These are phyloP conservation scores for Andrena praecox DNA, from an alignment of 2,888 invertebrate species.

Conservation along the genomic window DNA sequence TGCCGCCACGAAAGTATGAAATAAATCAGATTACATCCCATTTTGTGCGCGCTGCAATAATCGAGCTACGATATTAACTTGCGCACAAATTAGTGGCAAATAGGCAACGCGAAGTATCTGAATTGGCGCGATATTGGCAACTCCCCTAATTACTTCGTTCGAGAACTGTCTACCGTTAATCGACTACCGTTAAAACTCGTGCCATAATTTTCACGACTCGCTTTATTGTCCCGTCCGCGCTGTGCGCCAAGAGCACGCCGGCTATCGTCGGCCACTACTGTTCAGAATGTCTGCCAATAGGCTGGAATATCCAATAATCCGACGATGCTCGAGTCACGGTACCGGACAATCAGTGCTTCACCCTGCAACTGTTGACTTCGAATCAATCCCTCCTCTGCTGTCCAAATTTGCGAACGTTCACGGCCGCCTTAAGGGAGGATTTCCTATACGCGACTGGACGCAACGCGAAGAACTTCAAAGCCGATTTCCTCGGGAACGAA, in stretches of 20 bases:
- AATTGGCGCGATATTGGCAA: too few species aligned
- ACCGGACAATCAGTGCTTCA: constrained; percentile 3
- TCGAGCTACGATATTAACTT: too few species aligned
- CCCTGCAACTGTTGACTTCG: constrained; percentile 7
- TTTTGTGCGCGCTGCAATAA: too few species aligned
- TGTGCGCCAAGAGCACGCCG: constrained; percentile 14
- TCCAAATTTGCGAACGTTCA: background rate
- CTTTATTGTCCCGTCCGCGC: background rate
- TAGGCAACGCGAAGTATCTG: too few species aligned
- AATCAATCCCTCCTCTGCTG: background rate
- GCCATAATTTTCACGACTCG: constrained; percentile 10
- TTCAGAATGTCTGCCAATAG: constrained; percentile 15
- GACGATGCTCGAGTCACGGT: constrained; percentile 11
- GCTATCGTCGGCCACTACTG: constrained; percentile 11
- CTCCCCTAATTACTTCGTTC: too few species aligned
- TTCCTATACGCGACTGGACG: too few species aligned
- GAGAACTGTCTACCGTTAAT: too few species aligned
- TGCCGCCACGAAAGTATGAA: too few species aligned
- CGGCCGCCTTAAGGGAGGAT: background rate
- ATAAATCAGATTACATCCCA: too few species aligned
- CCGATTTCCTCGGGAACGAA: too few species aligned
- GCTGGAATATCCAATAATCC: constrained; percentile 20
- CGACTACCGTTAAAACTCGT: background rate
- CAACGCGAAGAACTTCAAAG: too few species aligned
- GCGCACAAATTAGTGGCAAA: too few species aligned